Evolutionary conservation across 2,888 invertebrate species (phyloP).

Genomic region (Drosophila prostipennis): DNA sequence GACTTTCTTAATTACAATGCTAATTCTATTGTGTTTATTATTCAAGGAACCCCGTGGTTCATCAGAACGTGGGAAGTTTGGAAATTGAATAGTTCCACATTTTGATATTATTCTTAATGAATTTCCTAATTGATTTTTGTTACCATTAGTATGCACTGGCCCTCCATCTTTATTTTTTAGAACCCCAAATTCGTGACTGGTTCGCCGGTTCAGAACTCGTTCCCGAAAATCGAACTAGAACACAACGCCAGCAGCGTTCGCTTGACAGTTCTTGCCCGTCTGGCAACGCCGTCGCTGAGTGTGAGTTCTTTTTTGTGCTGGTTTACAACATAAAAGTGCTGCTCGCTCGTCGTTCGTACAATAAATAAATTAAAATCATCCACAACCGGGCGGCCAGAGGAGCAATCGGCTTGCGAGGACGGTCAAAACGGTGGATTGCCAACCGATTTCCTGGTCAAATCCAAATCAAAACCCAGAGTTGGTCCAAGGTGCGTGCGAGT

Average conservation of each 20-base stretch:
- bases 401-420: background rate
- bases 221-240: constrained; percentile 29
- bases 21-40: too few relatives aligned
- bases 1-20: too few relatives aligned
- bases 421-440: background rate
- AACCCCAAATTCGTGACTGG: background rate
- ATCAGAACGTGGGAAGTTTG: too few relatives aligned
- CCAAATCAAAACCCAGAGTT: constrained; percentile 9
- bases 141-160: too few relatives aligned
- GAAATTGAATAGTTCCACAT: too few relatives aligned
- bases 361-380: constrained; percentile 2
- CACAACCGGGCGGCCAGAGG: background rate
- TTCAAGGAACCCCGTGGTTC: too few relatives aligned
- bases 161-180: background rate
- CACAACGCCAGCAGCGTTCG: background rate
- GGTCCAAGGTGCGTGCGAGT: constrained; percentile 11
- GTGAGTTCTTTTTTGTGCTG: constrained; percentile 63
- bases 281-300: constrained; percentile 36
- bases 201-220: background rate
- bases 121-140: too few relatives aligned
- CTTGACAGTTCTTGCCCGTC: background rate
- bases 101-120: too few relatives aligned
- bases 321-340: constrained; percentile 50
- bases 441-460: constrained; percentile 13
- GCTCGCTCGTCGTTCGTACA: constrained; percentile 22